Evolutionary conservation across 2,888 invertebrate genomes (phyloP), one percentile per base, ranked within the genome.

Genomic region (Phyto melanocephala): DNA sequence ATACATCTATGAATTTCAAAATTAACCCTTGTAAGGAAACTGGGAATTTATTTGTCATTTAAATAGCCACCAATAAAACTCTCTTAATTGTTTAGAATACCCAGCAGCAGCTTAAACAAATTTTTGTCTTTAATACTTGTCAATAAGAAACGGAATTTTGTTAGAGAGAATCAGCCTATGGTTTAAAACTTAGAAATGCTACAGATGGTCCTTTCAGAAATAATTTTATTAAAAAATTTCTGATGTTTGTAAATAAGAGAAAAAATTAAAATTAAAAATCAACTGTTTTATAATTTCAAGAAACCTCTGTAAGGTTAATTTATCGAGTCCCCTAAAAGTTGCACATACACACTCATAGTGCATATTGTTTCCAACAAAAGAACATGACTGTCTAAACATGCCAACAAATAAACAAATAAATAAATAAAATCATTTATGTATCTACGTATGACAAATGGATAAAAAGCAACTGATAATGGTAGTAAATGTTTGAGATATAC

Each of bases 401-500:
- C 71, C 81, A 77, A 77, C 76, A 76, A 60, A 42, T 5, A 28
- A 28, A 6, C 28, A n/a, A n/a, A n/a, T n/a, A n/a, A n/a, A n/a
- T n/a, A n/a, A n/a, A n/a, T 52, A 63, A 71, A 75, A 70, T 63
- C 40, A 5, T 50, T 42, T 54, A 17, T 28, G 7, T 68, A 11
- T 37, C 1, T 33, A 17, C 11, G n/a, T 45, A 54, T 76, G 81
- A 76, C 81, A 81, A 81, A 81, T 77, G 76, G 28, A 54, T 56
- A 76, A 67, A 65, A 67, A 71, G 47, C 35, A 71, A 77, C 81
- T 72, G 81, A 81, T 81, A 81, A 77, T 77, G 71, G 70, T 22
- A 24, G 75, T 52, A 52, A 80, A 80, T 75, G 70, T 80, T 80
- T 70, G 63, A 50, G 35, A 75, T 63, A 56, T 63, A 68, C 68